These are phyloP conservation scores for Epizoanthus ramosus DNA, from an alignment of 92 coral and sea anemone genomes.

Conservation along the genomic window DNA sequence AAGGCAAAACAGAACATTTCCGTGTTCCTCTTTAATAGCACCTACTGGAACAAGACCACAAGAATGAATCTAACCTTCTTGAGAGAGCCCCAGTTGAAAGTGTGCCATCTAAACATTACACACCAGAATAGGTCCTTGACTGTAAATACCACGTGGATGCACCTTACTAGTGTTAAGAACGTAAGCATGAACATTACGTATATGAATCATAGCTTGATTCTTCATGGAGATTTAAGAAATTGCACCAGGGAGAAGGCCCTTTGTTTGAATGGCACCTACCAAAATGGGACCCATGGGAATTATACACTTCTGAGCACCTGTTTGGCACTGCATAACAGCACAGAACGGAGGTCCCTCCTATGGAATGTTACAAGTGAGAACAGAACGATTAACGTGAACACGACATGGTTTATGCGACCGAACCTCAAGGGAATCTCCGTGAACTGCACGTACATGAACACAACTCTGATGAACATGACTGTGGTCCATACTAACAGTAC, in stretches of 20 bases:
- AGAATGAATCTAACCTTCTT: constrained; percentile 53
- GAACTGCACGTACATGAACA: constrained; percentile 64
- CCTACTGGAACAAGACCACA: constrained; percentile 54
- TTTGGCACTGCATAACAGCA: constrained; percentile 55
- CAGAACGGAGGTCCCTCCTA: constrained; percentile 54
- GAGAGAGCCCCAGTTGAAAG: constrained; percentile 29
- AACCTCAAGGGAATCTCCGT: constrained; percentile 47
- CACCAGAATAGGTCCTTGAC: constrained; percentile 62
- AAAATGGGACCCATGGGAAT: constrained; percentile 61
- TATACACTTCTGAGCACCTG: constrained; percentile 60
- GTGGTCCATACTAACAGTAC: constrained; percentile 55
- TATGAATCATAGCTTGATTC: constrained; percentile 62
- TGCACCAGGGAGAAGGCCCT: constrained; percentile 54
- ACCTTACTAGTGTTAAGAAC: constrained; percentile 39
- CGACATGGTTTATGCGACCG: constrained; percentile 66
- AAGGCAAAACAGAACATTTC: constrained; percentile 41
- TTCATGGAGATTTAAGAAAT: constrained; percentile 55
- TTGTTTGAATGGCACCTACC: constrained; percentile 67
- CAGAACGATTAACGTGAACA: constrained; percentile 54
- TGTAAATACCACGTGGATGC: constrained; percentile 62
- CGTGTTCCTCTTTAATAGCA: constrained; percentile 49
- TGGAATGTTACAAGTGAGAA: constrained; percentile 60
- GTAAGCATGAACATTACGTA: constrained; percentile 65
- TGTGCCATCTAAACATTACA: constrained; percentile 56
- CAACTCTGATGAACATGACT: constrained; percentile 60